phyloP scores from a whole-genome alignment of 2,797 vertebrate species.

The Bradypodion ventrale region DNA sequence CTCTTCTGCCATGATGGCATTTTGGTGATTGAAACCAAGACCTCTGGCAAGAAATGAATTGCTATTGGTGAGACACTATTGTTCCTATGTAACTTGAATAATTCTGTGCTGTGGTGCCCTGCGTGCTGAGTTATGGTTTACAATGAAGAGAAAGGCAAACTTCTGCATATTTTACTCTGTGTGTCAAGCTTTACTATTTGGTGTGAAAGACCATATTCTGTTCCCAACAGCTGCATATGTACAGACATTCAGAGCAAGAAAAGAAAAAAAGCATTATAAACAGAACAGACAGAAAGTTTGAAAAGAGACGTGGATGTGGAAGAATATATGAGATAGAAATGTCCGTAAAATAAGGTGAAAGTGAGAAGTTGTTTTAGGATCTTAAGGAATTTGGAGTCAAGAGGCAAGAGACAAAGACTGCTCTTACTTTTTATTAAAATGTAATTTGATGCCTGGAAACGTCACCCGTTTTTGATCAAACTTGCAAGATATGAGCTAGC shows the following conservation, averaged over 20 bases:
- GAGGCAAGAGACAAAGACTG: slow-evolving; percentile 12
- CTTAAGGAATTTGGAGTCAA: background rate
- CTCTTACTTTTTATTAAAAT: slow-evolving; percentile 1
- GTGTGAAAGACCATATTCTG: slow-evolving; percentile 44
- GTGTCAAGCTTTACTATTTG: slow-evolving; percentile 54
- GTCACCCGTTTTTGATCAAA: no score
- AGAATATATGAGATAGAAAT: background rate
- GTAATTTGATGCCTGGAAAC: slow-evolving; percentile 4
- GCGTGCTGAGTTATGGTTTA: slow-evolving; percentile 31
- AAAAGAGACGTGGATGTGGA: slow-evolving; percentile 1
- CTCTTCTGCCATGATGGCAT: slow-evolving; percentile 84
- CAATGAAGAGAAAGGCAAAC: slow-evolving; percentile 53
- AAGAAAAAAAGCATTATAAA: no score
- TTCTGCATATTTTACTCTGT: slow-evolving; percentile 44
- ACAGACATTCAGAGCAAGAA: background rate
- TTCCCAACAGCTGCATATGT: background rate
- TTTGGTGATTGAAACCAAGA: slow-evolving; percentile 81
- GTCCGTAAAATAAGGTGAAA: slow-evolving; percentile 3
- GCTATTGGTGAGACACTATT: slow-evolving; percentile 37
- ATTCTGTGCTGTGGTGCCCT: background rate
- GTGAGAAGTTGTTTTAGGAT: slow-evolving; percentile 3
- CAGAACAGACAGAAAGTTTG: background rate
- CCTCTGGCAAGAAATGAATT: slow-evolving; percentile 34
- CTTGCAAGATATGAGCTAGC: no score
- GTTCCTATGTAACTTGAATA: slow-evolving; percentile 34